These are phyloP conservation scores for Nyctibius grandis DNA, from an alignment of 2,797 vertebrate genomes.

Conservation along the genomic window DNA sequence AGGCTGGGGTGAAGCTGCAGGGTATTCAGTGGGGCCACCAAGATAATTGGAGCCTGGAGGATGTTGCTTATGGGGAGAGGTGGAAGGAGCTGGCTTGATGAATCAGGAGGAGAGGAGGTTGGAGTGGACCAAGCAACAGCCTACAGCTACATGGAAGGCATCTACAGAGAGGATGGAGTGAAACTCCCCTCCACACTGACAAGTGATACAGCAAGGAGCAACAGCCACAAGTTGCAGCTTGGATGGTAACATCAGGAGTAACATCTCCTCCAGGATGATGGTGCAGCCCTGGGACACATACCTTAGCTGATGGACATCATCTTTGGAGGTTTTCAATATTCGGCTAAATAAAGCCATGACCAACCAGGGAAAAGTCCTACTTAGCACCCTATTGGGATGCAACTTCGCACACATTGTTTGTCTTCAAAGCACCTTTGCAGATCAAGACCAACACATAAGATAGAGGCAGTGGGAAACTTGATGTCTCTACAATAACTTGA, in stretches of 20 bases:
- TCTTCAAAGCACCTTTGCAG: not conserved
- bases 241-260: not conserved
- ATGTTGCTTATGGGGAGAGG: not conserved
- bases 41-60: not conserved
- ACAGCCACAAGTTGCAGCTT: not conserved
- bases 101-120: not conserved
- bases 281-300: not conserved
- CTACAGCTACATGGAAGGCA: not conserved
- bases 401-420: not conserved
- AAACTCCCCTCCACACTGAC: not conserved
- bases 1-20: not conserved
- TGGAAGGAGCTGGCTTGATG: not conserved
- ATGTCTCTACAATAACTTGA: not conserved
- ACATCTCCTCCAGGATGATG: not conserved
- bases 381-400: not conserved
- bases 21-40: not conserved
- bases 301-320: not conserved
- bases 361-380: not conserved
- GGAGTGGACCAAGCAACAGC: not conserved
- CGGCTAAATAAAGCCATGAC: not conserved
- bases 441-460: not conserved
- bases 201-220: not conserved
- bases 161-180: not conserved
- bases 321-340: not conserved
- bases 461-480: not conserved